Percentiles rank a stretch among this genome's conserved stretches.
Conservation (phyloP, 2,888 invertebrate genomes). For the Mesorhabditis belari region DNA sequence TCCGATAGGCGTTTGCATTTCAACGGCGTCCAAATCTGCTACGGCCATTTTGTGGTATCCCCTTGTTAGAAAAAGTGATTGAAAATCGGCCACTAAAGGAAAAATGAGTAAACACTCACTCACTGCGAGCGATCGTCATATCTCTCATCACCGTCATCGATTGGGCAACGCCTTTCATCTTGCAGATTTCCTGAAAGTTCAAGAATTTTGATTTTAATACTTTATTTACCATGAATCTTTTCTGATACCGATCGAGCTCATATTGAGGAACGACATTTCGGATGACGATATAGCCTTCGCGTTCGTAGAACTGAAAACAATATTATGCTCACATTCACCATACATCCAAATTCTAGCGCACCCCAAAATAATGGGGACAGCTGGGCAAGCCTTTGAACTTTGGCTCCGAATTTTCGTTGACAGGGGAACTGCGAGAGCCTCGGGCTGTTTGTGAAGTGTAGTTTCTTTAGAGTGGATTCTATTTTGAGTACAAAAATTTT, state of each 20-base stretch:
- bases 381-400: too few species aligned
- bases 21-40: too few species aligned
- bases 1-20: too few species aligned
- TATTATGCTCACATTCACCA: slow-evolving; percentile 15
- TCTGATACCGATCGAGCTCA: slow-evolving; percentile 14
- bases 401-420: too few species aligned
- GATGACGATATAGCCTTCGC: slow-evolving; percentile 15
- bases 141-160: slow-evolving; percentile 68
- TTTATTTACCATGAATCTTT: neutral
- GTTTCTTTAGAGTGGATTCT: too few species aligned
- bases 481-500: too few species aligned
- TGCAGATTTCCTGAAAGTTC: slow-evolving; percentile 67
- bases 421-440: too few species aligned
- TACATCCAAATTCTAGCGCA: too few species aligned
- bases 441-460: too few species aligned
- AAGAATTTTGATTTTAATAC: neutral
- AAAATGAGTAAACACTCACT: slow-evolving; percentile 51
- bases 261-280: slow-evolving; percentile 24
- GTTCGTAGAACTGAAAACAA: slow-evolving; percentile 13
- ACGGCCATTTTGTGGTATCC: too few species aligned
- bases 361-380: too few species aligned
- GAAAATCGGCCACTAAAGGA: neutral
- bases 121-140: slow-evolving; percentile 61
- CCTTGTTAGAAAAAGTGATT: too few species aligned
- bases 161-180: slow-evolving; percentile 58